Conservation (phyloP, 1,140 invertebrate species). For the Pseudomyrmex cubaensis region DNA sequence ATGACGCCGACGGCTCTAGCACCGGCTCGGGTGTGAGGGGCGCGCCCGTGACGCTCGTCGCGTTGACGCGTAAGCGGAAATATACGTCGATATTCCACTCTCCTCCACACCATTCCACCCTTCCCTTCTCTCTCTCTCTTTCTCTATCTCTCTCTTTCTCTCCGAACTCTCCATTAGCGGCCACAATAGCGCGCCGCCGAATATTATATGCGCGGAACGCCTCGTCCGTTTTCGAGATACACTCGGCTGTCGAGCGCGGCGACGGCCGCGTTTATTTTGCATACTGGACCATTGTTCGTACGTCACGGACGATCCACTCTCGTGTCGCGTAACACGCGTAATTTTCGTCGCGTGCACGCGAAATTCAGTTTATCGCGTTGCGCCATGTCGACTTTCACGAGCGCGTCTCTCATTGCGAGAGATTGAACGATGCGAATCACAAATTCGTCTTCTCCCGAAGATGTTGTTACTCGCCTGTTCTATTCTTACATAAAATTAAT, state of each 20-base stretch:
- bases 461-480: neutral
- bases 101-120: neutral
- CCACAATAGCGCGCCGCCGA: conserved; percentile 51
- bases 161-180: conserved; percentile 65
- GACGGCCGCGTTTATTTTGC: conserved; percentile 52
- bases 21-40: conserved; percentile 7
- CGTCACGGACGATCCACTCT: conserved; percentile 44
- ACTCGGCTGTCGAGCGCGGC: conserved; percentile 54
- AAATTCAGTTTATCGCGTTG: conserved; percentile 41
- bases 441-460: neutral
- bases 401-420: neutral
- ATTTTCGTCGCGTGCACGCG: conserved; percentile 27
- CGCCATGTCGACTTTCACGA: neutral
- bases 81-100: conserved; percentile 55
- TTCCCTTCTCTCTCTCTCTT: neutral
- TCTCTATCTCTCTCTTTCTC: conserved; percentile 18
- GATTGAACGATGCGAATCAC: neutral
- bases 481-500: neutral
- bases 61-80: conserved; percentile 71
- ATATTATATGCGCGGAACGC: conserved; percentile 55
- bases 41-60: conserved; percentile 40
- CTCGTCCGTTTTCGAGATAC: conserved; percentile 59
- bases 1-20: conserved; percentile 46
- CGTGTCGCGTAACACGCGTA: conserved; percentile 48
- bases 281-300: conserved; percentile 55